Percentiles rank a stretch among this genome's conserved stretches.
These are phyloP conservation scores for Agrotis segetum DNA, from an alignment of 2,888 invertebrate genomes.

Conservation along the genomic window DNA sequence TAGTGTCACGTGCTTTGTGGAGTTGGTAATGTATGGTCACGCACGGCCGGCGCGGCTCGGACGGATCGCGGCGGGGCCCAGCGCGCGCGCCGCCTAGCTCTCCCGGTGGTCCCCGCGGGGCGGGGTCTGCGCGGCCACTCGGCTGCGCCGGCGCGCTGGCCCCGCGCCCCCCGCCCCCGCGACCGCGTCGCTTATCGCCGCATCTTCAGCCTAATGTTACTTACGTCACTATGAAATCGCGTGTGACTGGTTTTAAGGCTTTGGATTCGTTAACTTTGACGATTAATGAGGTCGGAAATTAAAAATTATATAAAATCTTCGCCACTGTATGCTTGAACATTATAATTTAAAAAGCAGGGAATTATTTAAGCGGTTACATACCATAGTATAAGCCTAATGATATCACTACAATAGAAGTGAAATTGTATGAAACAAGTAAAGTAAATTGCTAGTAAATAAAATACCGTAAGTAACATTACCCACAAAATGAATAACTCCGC, in stretches of 20 bases:
- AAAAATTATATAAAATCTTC: slow-evolving; percentile 55
- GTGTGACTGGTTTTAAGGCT: slow-evolving; percentile 70
- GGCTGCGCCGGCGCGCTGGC: slow-evolving; percentile 80
- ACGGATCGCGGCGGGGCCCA: slow-evolving; percentile 66
- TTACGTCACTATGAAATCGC: slow-evolving; percentile 83
- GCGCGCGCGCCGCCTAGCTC: slow-evolving; percentile 87
- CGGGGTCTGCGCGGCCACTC: slow-evolving; percentile 89
- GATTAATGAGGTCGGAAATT: slow-evolving; percentile 68
- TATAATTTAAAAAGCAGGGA: slow-evolving; percentile 9
- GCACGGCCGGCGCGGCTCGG: slow-evolving; percentile 58
- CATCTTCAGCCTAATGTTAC: slow-evolving; percentile 87
- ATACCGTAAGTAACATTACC: slow-evolving; percentile 23
- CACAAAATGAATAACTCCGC: slow-evolving; percentile 44
- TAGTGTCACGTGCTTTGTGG: slow-evolving; percentile 81
- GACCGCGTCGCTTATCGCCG: slow-evolving; percentile 84
- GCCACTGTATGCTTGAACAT: slow-evolving; percentile 6
- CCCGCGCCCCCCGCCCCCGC: slow-evolving; percentile 72
- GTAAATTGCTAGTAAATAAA: slow-evolving; percentile 20
- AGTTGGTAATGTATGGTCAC: slow-evolving; percentile 75
- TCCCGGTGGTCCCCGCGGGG: slow-evolving; percentile 91
- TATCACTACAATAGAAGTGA: neutral
- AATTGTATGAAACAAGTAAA: no score
- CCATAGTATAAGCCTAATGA: neutral
- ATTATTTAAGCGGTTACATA: neutral
- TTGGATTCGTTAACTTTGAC: slow-evolving; percentile 69